phyloP scores from a whole-genome alignment of 2,113 vertebrate species.

The Mixornis gularis region DNA sequence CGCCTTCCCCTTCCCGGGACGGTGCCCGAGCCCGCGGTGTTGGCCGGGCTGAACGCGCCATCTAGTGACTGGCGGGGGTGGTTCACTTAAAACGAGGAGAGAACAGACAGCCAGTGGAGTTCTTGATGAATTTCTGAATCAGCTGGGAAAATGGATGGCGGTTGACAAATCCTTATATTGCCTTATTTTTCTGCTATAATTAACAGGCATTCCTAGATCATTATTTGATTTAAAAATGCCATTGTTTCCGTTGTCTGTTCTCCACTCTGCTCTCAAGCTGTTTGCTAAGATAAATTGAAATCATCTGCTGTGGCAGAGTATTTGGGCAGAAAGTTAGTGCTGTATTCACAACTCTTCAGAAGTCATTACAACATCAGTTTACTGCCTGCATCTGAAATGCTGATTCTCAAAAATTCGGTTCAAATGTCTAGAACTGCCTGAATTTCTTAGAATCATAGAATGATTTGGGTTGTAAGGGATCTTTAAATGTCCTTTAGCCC shows the following conservation, averaged over 20 bases:
- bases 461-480: background rate
- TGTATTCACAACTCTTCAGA: background rate
- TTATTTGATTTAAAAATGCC: background rate
- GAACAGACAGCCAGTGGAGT: background rate
- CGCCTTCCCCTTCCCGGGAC: background rate
- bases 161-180: background rate
- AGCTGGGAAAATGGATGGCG: background rate
- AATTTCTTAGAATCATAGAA: background rate
- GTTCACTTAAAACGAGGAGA: background rate
- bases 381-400: background rate
- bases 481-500: background rate
- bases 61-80: conserved; percentile 27
- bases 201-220: background rate
- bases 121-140: background rate
- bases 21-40: background rate
- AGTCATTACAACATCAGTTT: background rate
- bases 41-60: background rate
- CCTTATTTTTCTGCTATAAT: background rate
- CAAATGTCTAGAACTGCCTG: background rate
- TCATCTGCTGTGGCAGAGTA: background rate
- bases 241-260: background rate
- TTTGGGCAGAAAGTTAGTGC: background rate
- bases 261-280: background rate
- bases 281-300: background rate
- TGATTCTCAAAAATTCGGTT: background rate